These are phyloP conservation scores for Thamnophis sirtalis DNA, from an alignment of 2,113 vertebrate species.

Conservation along the genomic window DNA sequence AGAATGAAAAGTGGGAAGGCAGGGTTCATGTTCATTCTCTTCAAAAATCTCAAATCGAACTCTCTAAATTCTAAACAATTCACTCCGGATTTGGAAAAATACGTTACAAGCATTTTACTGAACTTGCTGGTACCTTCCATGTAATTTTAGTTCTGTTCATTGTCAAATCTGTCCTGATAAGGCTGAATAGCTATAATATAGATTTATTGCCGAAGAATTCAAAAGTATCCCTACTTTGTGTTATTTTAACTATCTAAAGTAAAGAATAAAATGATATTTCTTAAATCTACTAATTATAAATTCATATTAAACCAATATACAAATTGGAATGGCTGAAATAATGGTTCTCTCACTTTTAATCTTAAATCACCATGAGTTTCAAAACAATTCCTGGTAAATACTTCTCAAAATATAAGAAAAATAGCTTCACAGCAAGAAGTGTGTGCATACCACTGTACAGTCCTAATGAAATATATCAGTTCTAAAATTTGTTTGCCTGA, in stretches of 20 bases:
- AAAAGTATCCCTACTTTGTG: neutral
- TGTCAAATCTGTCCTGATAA: neutral
- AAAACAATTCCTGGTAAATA: neutral
- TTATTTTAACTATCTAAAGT: neutral
- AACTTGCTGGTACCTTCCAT: neutral
- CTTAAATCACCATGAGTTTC: neutral
- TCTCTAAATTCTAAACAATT: neutral
- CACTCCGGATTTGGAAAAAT: neutral
- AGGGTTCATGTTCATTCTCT: neutral
- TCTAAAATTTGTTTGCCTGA: neutral
- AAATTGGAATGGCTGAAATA: neutral
- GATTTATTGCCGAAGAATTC: neutral
- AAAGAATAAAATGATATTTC: neutral
- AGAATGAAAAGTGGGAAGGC: neutral
- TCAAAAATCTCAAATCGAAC: neutral
- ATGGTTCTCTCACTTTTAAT: neutral
- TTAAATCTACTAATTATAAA: neutral
- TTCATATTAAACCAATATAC: neutral
- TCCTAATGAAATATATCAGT: neutral
- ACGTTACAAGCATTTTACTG: neutral
- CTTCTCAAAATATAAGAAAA: neutral
- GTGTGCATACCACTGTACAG: neutral
- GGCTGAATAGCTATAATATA: neutral
- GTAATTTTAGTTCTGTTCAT: neutral
- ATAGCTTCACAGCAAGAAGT: neutral